Conservation (phyloP, 2,797 vertebrate species). For the Enteromius mattozi region DNA sequence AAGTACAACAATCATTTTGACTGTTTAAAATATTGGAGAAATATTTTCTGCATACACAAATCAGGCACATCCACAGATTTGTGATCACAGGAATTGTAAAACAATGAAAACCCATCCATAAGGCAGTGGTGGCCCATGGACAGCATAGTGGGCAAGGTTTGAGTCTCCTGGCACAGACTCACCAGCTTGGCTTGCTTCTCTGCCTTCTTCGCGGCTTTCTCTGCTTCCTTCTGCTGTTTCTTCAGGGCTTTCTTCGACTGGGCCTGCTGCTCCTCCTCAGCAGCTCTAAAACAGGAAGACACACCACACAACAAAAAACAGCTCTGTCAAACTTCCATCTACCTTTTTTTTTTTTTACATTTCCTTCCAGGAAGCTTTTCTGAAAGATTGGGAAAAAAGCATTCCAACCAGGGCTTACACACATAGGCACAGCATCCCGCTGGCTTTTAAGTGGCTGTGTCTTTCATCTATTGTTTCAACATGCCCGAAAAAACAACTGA, state of each 20-base stretch:
- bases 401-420: slow-evolving; percentile 14
- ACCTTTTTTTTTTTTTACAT: slow-evolving; percentile 23
- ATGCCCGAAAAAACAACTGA: slow-evolving; percentile 16
- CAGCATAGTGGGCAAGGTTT: not conserved
- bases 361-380: slow-evolving; percentile 33
- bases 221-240: slow-evolving; percentile 88
- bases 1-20: not conserved
- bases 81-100: slow-evolving; percentile 74
- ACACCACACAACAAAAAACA: slow-evolving; percentile 67
- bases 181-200: slow-evolving; percentile 82
- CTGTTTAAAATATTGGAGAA: not conserved
- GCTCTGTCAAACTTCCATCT: slow-evolving; percentile 74
- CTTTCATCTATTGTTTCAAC: slow-evolving; percentile 50
- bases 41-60: slow-evolving; percentile 50
- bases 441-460: slow-evolving; percentile 1
- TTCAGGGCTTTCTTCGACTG: slow-evolving; percentile 84
- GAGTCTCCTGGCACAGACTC: slow-evolving; percentile 61
- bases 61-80: slow-evolving; percentile 70
- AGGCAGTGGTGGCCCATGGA: slow-evolving; percentile 65
- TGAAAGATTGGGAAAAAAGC: slow-evolving; percentile 15
- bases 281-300: slow-evolving; percentile 79
- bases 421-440: not conserved
- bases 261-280: slow-evolving; percentile 81
- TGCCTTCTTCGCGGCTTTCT: slow-evolving; percentile 84
- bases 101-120: slow-evolving; percentile 73